Percentiles rank a stretch among this genome's conserved stretches.
Evolutionary conservation across 2,888 invertebrate species (phyloP).

Genomic region (Anaspis maculata): DNA sequence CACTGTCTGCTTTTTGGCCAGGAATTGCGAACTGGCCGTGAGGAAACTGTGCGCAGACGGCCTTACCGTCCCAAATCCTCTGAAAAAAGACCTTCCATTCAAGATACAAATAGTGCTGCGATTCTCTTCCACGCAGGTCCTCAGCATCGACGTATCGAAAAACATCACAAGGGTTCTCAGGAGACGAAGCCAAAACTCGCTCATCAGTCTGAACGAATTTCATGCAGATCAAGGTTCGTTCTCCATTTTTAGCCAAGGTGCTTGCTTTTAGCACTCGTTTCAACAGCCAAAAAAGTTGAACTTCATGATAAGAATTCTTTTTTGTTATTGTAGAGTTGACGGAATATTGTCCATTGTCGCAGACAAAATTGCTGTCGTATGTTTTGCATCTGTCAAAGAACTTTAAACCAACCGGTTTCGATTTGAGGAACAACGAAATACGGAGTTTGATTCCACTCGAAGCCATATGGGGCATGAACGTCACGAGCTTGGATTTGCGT

Average conservation of each 20-base stretch:
- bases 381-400: conserved; percentile 37
- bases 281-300: too few species aligned
- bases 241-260: too few species aligned
- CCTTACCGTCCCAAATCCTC: conserved; percentile 34
- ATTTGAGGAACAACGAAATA: conserved; percentile 34
- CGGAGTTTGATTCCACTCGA: conserved; percentile 32
- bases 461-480: conserved; percentile 24
- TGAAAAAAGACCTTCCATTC: too few species aligned
- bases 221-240: too few species aligned
- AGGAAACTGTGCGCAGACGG: conserved; percentile 42
- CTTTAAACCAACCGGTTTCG: conserved; percentile 26
- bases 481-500: conserved; percentile 27
- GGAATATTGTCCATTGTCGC: conserved; percentile 43
- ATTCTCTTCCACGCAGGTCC: conserved; percentile 40
- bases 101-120: conserved; percentile 40
- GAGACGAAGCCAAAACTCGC: conserved; percentile 33
- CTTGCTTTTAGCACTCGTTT: too few species aligned
- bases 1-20: conserved; percentile 41
- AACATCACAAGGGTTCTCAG: conserved; percentile 37
- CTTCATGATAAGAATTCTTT: conserved; percentile 41
- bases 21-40: conserved; percentile 44
- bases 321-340: conserved; percentile 38
- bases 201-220: too few species aligned
- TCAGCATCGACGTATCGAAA: conserved; percentile 44
- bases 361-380: conserved; percentile 42